Evolutionary conservation across 2,113 vertebrate genomes (phyloP).

Genomic region (Phalacrocorax aristotelis): DNA sequence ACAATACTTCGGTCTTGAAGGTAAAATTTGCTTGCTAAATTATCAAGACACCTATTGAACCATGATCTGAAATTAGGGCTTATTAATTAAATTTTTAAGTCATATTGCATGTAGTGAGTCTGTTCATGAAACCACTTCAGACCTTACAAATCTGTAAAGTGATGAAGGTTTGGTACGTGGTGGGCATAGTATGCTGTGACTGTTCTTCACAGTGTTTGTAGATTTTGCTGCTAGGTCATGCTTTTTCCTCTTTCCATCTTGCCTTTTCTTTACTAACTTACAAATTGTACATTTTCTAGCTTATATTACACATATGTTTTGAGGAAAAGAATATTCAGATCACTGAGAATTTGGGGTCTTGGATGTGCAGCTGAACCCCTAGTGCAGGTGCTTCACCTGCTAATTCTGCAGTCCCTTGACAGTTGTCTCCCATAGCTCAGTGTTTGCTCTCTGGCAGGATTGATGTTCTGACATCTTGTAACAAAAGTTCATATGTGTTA

Average conservation of each 20-base stretch:
- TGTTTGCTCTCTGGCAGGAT: not conserved
- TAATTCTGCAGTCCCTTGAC: fast-evolving
- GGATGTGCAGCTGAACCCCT: not conserved
- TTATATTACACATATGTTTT: not conserved
- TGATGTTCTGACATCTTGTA: not conserved
- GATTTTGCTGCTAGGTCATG: not conserved
- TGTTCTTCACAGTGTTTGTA: not conserved
- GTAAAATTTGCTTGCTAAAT: not conserved
- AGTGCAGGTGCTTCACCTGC: not conserved
- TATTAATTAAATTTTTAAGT: not conserved
- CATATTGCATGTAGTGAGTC: fast-evolving
- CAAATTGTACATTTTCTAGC: not conserved
- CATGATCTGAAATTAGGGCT: not conserved
- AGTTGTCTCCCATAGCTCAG: not conserved
- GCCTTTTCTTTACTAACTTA: not conserved
- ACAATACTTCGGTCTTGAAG: not conserved
- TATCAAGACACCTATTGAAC: not conserved
- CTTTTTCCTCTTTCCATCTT: not conserved
- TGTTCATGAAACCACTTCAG: not conserved
- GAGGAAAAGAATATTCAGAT: not conserved
- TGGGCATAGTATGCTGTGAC: not conserved
- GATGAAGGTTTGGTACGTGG: not conserved
- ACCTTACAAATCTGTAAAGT: not conserved
- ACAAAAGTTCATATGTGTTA: not conserved
- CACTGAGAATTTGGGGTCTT: not conserved